Evolutionary conservation across 2,888 invertebrate genomes (phyloP).

Genomic region (Dioctria rufipes): DNA sequence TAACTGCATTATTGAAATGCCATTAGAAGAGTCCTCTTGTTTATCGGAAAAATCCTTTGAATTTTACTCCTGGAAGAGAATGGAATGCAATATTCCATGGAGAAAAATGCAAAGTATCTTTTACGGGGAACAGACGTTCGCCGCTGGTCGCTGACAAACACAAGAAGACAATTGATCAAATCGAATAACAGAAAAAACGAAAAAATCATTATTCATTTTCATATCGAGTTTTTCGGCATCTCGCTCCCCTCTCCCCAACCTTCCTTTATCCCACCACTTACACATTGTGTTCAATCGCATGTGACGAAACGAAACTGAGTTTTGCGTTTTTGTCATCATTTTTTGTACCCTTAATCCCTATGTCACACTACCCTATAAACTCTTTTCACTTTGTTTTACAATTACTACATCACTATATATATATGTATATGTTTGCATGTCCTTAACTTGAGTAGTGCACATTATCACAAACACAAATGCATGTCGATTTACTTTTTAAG

Average conservation of each 20-base stretch:
- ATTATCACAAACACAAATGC: neutral
- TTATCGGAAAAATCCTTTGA: neutral
- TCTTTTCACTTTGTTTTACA: conserved; percentile 31
- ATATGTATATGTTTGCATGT: neutral
- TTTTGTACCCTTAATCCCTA: conserved; percentile 22
- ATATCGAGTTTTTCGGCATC: neutral
- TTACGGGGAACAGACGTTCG: neutral
- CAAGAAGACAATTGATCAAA: conserved; percentile 45
- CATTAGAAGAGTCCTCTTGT: conserved; percentile 1
- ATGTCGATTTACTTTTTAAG: neutral
- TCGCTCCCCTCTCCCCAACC: neutral
- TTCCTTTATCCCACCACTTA: neutral
- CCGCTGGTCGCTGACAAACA: neutral
- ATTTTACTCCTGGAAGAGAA: neutral
- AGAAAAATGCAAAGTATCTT: conserved; percentile 7
- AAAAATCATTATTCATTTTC: conserved; percentile 26
- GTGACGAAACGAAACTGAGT: conserved; percentile 38
- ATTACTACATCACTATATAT: neutral
- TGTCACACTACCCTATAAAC: conserved; percentile 48
- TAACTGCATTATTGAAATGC: conserved; percentile 33
- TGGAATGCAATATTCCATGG: conserved; percentile 11
- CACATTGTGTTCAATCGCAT: conserved; percentile 3
- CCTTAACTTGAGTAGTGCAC: conserved; percentile 2
- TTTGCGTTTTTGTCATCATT: conserved; percentile 30
- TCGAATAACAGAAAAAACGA: conserved; percentile 3